phyloP scores from a whole-genome alignment of 2,113 vertebrate species.

The Smithornis capensis region DNA sequence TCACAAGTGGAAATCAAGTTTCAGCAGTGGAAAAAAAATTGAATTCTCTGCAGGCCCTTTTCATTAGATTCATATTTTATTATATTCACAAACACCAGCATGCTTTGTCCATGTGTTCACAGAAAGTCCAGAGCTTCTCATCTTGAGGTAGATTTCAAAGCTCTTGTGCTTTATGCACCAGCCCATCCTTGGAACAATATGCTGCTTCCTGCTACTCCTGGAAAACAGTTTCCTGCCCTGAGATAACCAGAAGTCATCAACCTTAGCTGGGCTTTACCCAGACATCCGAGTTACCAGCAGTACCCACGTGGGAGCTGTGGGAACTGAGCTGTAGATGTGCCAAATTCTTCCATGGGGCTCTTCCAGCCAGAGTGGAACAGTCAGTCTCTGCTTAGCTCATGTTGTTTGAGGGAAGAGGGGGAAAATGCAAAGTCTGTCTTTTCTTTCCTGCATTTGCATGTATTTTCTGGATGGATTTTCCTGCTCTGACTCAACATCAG shows the following conservation, averaged over 20 bases:
- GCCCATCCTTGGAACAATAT: background rate
- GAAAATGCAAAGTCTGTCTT: background rate
- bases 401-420: background rate
- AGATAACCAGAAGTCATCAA: background rate
- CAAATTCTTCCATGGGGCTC: background rate
- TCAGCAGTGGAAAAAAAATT: background rate
- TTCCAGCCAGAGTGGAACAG: background rate
- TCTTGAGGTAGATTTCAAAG: background rate
- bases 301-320: background rate
- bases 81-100: too few relatives aligned
- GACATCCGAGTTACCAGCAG: background rate
- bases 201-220: conserved; percentile 24
- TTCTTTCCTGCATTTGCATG: background rate
- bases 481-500: conserved; percentile 41
- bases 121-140: background rate
- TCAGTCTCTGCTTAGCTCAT: background rate
- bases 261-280: background rate
- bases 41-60: background rate
- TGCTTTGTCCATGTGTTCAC: background rate
- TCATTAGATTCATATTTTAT: too few relatives aligned
- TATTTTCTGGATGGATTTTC: conserved; percentile 6
- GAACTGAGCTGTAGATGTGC: background rate
- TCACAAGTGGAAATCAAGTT: background rate
- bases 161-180: background rate
- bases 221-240: background rate